These are phyloP conservation scores for Teinopalpus imperialis DNA, from an alignment of 2,888 invertebrate genomes.

Conservation along the genomic window DNA sequence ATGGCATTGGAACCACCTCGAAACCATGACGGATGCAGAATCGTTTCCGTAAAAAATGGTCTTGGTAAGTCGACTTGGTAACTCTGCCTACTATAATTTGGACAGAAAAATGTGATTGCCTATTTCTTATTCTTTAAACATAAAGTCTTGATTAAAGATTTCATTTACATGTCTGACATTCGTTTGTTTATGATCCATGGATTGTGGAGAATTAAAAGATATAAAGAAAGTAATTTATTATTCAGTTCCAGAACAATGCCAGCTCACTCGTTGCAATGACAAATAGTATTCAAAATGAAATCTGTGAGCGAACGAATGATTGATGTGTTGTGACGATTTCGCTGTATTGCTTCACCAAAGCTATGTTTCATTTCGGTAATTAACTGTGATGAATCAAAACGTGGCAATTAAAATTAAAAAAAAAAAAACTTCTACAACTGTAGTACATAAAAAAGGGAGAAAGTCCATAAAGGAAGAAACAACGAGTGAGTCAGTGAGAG, in stretches of 20 bases:
- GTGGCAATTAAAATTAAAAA: not conserved
- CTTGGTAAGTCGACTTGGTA: too few species aligned
- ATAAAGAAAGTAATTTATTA: conserved; percentile 20
- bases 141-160: too few species aligned
- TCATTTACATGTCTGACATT: too few species aligned
- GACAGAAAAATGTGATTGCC: too few species aligned
- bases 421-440: not conserved
- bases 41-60: too few species aligned
- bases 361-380: conserved; percentile 23
- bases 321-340: conserved; percentile 24
- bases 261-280: conserved; percentile 22
- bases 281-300: conserved; percentile 27
- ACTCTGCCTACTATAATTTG: too few species aligned
- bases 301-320: conserved; percentile 26
- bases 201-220: conserved; percentile 14
- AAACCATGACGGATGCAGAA: too few species aligned
- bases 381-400: conserved; percentile 13
- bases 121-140: too few species aligned
- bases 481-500: too few species aligned
- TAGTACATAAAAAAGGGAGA: too few species aligned
- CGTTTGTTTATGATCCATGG: conserved; percentile 5
- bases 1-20: too few species aligned
- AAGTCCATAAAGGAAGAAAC: too few species aligned
- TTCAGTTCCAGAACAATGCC: conserved; percentile 23
- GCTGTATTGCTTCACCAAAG: conserved; percentile 21